Evolutionary conservation across 2,113 vertebrate species (phyloP), one percentile per base, ranked within the genome.

Genomic region (Arvicanthis niloticus): DNA sequence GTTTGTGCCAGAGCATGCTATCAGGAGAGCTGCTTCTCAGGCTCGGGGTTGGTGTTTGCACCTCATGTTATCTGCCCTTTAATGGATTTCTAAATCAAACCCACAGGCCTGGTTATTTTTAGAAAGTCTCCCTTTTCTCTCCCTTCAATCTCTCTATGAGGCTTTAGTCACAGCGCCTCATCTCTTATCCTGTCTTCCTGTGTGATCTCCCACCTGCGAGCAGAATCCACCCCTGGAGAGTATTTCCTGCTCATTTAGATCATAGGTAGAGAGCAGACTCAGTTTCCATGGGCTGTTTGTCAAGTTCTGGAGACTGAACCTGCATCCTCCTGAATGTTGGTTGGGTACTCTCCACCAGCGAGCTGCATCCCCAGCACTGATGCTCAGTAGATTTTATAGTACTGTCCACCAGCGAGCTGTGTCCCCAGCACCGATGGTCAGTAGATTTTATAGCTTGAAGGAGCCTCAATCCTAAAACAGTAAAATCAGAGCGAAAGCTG

Each of bases 61-160:
- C 62, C 34, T 24, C 76, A 72, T 96, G 94, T 91, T 94, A 68
- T 86, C 68, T 42, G 37, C 29, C 29, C 62, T 62, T 90, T 78
- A 94, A 45, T 89, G 84, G 89, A 70, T 94, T 89, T 93, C 76
- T 93, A 56, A 90, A 60, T 85, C 77, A 53, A 93, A 85, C 93
- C 76, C 11, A 0, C 48, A 89, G 62, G 92, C 72, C 17, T 56
- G 42, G 45, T 62, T 77, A 70, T 91, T 93, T 96, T 94, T 91
- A 89, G 72, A 91, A 93, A 65, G 26, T 92, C 85, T 68, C 31
- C 17, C 11, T 7, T 11, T 62, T 85, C 89, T 89, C 12, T 73
- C 12, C 72, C 11, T 21, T 96, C 22, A 73, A 34, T 19, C 12
- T 93, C 68, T 88, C 84, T 12, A 22, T 62, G 48, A 94, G 56